Base-by-base conservation (phyloP, 2,888 invertebrate genomes). In the Lydus trimaculatus region DNA sequence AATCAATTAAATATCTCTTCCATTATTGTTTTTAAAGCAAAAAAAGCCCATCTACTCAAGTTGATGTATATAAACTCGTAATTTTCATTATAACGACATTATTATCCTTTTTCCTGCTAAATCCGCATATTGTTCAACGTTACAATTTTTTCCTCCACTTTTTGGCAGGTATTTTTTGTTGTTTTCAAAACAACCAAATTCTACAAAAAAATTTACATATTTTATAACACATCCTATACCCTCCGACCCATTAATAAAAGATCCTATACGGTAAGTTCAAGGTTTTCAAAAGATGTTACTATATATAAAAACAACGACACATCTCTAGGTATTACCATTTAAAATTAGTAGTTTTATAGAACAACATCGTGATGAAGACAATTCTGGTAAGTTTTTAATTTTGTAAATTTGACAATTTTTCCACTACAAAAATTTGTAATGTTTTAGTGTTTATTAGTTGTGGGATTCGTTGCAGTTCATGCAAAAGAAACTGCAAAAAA, bases 361-460 rank as follows among this genome's bases (percentile, higher is more conserved):
- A 62, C n/a, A 8, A 13, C n/a, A 20, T 17, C 59, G 31, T 36
- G 11, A 75, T 75, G 75, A 75, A 72, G 63, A 61, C 63, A 20
- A 48, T 72, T 62, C 61, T 73, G 73, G 75, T 75, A 70, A 72
- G 73, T 72, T 63, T 11, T 7, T 25, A 9, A 23, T 58, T n/a
- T 11, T 23, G 58, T n/a, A 61, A 20, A 56, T 15, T 61, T 8
- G 20, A 13, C 4, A 58, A 58, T 25, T 36, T 15, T 43, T 63
- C 8, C 36, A 63, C n/a, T n/a, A n/a, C n/a, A n/a, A n/a, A 33
- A 67, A 73, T 64, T 33, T 7, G 33, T 33, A 7, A 33, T 64
- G 52, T 61, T 61, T 15, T 43, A 65, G 66, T 66, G 56, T 58
- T 20, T 62, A 15, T n/a, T 17, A 17, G 63, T 72, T 43, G 48